A percentile compares a stretch with the other conserved stretches of the same genome.
phyloP scores from a whole-genome alignment of 2,113 vertebrate genomes.

The Colinus virginianus region DNA sequence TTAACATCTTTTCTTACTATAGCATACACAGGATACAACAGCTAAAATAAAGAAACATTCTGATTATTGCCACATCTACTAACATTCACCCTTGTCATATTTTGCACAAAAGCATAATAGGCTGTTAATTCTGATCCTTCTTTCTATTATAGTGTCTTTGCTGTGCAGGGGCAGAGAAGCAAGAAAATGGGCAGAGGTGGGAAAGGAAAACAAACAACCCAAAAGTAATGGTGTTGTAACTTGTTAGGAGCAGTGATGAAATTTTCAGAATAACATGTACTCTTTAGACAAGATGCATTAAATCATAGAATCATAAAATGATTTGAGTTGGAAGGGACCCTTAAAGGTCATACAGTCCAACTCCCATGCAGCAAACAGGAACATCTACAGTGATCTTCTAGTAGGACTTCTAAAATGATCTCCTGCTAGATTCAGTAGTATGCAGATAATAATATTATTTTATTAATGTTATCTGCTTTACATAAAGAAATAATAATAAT shows the following conservation, averaged over 20 bases:
- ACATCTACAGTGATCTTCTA: too few relatives aligned
- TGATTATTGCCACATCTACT: neutral
- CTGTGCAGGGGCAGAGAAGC: conserved; percentile 17
- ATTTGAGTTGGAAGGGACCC: too few relatives aligned
- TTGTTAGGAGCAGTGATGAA: neutral
- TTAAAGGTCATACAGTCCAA: too few relatives aligned
- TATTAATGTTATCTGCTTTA: too few relatives aligned
- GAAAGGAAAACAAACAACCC: neutral
- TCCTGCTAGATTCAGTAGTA: too few relatives aligned
- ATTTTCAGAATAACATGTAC: neutral
- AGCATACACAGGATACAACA: neutral
- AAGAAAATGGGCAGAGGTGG: neutral
- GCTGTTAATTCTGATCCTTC: neutral
- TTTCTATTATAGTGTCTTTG: conserved; percentile 46
- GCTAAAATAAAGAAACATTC: conserved; percentile 14
- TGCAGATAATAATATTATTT: too few relatives aligned
- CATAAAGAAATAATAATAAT: too few relatives aligned
- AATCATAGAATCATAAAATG: neutral
- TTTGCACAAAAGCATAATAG: conserved; percentile 58
- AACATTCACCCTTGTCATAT: conserved; percentile 23
- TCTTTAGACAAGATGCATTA: neutral
- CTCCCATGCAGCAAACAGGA: too few relatives aligned
- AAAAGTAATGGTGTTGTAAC: neutral
- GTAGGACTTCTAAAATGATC: too few relatives aligned
- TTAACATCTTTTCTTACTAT: neutral